Evolutionary conservation across 2,888 invertebrate species (phyloP).

Genomic region (Eulithis testata): DNA sequence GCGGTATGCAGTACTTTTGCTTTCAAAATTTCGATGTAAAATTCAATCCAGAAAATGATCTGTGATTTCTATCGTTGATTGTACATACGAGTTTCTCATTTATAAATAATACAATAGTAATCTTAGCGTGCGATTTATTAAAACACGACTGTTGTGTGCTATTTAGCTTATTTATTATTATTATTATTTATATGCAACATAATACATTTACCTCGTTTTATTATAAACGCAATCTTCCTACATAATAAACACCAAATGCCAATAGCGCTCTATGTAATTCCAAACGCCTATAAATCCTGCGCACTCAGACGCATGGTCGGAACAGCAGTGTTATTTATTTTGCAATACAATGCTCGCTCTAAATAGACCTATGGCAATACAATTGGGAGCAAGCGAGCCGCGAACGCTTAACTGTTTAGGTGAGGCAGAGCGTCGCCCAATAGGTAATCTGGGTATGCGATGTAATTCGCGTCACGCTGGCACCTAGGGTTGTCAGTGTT

Average conservation of each 20-base stretch:
- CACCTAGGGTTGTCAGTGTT: slow-evolving; percentile 28
- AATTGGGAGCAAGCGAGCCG: slow-evolving; percentile 59
- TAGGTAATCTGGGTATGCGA: slow-evolving; percentile 31
- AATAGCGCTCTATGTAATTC: slow-evolving; percentile 17
- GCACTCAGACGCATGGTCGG: slow-evolving; percentile 20
- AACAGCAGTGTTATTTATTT: slow-evolving; percentile 31
- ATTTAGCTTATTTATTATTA: not conserved
- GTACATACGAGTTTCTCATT: no score
- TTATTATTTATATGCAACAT: not conserved
- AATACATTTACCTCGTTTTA: slow-evolving; percentile 1
- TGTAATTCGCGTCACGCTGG: slow-evolving; percentile 32
- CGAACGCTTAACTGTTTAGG: slow-evolving; percentile 66
- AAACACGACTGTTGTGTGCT: not conserved
- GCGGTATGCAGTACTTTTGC: no score
- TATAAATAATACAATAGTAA: not conserved
- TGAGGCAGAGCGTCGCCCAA: slow-evolving; percentile 53
- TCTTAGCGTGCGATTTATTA: not conserved
- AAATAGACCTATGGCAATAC: slow-evolving; percentile 48
- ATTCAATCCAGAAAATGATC: no score
- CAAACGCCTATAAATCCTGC: slow-evolving; percentile 22
- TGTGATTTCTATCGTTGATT: no score
- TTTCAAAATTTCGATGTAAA: no score
- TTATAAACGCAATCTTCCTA: slow-evolving; percentile 10
- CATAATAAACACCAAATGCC: slow-evolving; percentile 16
- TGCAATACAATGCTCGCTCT: slow-evolving; percentile 51